A percentile compares a stretch with the other conserved stretches of the same genome.
Conservation (phyloP, 1,140 invertebrate genomes). For the Babylonia areolata region DNA sequence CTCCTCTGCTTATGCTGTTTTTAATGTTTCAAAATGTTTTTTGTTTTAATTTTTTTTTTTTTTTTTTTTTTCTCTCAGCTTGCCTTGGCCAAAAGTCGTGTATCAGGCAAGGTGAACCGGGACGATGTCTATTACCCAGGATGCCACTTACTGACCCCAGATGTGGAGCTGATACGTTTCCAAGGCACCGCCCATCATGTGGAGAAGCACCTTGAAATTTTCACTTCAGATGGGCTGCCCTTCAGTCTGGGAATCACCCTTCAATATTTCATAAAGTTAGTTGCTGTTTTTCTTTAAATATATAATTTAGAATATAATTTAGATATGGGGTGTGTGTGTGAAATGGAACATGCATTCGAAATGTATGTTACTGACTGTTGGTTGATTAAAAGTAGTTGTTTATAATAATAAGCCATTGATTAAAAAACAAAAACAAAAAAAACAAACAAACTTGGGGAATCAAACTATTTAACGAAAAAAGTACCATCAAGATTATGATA, state of each 20-base stretch:
- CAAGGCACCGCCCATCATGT: conserved; percentile 40
- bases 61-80: conserved; percentile 43
- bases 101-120: conserved; percentile 51
- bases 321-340: neutral
- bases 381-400: too few species aligned
- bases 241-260: conserved; percentile 12
- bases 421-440: too few species aligned
- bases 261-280: conserved; percentile 35
- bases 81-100: conserved; percentile 53
- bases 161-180: conserved; percentile 45
- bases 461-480: too few species aligned
- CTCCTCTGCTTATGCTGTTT: too few species aligned
- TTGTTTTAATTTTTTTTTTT: too few species aligned
- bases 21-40: too few species aligned
- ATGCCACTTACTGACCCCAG: conserved; percentile 59
- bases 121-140: conserved; percentile 51
- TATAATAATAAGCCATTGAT: too few species aligned
- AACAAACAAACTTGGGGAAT: too few species aligned
- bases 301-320: neutral
- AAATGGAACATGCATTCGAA: too few species aligned
- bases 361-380: too few species aligned
- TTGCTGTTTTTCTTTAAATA: neutral
- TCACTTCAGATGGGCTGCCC: conserved; percentile 43
- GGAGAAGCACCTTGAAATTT: conserved; percentile 28
- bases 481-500: too few species aligned